These are phyloP conservation scores for Xestoiulus laeticollis DNA, from an alignment of 2,888 invertebrate genomes.

Conservation along the genomic window DNA sequence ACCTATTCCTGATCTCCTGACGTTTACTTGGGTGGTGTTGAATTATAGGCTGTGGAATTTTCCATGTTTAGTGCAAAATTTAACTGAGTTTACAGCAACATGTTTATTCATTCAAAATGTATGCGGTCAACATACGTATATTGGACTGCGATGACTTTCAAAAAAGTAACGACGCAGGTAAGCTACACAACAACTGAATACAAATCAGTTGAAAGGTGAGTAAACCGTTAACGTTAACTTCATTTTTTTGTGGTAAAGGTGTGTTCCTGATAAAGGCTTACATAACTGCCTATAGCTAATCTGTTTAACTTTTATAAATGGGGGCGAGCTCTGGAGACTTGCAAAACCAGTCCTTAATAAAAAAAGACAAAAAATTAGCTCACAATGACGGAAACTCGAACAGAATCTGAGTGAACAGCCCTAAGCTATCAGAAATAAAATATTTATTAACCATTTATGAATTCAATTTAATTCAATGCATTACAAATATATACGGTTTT, in stretches of 20 bases:
- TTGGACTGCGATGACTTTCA: neutral
- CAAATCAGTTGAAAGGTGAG: conserved; percentile 1
- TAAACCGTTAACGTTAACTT: neutral
- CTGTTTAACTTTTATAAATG: neutral
- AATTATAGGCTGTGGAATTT: neutral
- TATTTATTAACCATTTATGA: too few species aligned
- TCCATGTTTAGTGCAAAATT: neutral
- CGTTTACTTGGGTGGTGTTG: neutral
- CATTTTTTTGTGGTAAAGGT: neutral
- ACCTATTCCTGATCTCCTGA: too few species aligned
- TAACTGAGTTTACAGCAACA: neutral
- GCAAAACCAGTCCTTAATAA: conserved; percentile 4
- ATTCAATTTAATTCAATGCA: too few species aligned
- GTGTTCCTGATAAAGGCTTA: neutral
- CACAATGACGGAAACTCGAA: neutral
- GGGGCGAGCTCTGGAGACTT: neutral
- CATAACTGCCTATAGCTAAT: neutral
- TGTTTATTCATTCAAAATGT: too few species aligned
- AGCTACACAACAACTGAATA: neutral
- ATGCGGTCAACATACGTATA: too few species aligned
- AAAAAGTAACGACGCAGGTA: neutral
- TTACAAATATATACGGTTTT: too few species aligned
- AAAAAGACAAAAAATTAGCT: neutral
- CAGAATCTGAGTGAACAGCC: too few species aligned
- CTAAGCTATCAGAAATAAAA: too few species aligned